These are phyloP conservation scores for Drosophila mercatorum DNA, from an alignment of 2,888 invertebrate species.

Conservation along the genomic window DNA sequence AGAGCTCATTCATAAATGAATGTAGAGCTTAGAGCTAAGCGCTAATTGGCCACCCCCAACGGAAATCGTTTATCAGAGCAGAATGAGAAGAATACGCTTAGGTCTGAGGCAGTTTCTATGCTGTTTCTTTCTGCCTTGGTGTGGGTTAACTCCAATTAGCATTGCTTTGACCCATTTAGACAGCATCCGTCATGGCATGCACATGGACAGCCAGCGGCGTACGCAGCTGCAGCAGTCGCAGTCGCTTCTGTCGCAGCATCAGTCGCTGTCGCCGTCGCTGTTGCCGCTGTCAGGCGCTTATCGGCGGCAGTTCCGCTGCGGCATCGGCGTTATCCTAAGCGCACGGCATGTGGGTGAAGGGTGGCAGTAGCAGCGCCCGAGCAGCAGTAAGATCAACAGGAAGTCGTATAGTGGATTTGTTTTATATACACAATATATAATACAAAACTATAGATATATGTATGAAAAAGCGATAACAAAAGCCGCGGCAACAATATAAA, in stretches of 20 bases:
- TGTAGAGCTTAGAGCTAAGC: constrained; percentile 50
- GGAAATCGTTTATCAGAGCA: constrained; percentile 70
- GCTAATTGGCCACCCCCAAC: constrained; percentile 65
- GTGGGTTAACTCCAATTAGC: constrained; percentile 76
- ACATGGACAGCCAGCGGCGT: constrained; percentile 64
- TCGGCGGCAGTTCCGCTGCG: constrained; percentile 82
- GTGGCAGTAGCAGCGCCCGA: constrained; percentile 69
- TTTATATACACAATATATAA: constrained; percentile 69
- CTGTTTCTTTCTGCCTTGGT: constrained; percentile 39
- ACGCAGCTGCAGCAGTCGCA: constrained; percentile 41
- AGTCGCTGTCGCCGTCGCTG: constrained; percentile 19
- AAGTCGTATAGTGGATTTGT: constrained; percentile 68
- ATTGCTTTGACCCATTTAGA: constrained; percentile 77
- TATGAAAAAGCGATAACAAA: constrained; percentile 51
- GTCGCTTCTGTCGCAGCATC: constrained; percentile 16
- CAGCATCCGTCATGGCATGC: constrained; percentile 68
- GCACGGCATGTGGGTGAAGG: constrained; percentile 82
- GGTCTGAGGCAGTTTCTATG: constrained; percentile 31
- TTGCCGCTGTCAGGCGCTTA: constrained; percentile 47
- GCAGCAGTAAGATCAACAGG: constrained; percentile 70
- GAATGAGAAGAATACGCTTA: constrained; percentile 45
- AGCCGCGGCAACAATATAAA: constrained; percentile 28
- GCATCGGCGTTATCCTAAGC: constrained; percentile 76
- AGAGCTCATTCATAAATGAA: constrained; percentile 66
- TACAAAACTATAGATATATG: constrained; percentile 59